Conservation (phyloP, 2,888 invertebrate genomes). For the Zhengitettix transpicula region DNA sequence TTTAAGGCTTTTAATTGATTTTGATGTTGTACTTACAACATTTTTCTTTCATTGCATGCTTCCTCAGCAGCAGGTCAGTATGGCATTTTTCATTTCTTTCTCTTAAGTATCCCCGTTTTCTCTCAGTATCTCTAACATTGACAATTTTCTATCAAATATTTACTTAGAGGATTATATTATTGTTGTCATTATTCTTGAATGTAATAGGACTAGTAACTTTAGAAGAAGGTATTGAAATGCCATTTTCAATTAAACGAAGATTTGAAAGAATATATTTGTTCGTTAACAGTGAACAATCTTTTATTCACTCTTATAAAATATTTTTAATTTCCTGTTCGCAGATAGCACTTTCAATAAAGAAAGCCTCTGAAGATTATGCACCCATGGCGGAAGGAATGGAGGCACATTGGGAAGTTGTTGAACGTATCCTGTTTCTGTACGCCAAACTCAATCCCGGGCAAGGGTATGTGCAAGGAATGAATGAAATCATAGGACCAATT, state of each 20-base stretch:
- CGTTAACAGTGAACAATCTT: neutral
- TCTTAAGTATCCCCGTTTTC: too few species aligned
- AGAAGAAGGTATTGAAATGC: too few species aligned
- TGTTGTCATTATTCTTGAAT: too few species aligned
- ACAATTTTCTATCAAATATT: too few species aligned
- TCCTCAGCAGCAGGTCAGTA: conserved; percentile 9
- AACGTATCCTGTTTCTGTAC: conserved; percentile 90
- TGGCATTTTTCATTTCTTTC: neutral
- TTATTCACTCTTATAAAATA: neutral
- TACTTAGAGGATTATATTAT: too few species aligned
- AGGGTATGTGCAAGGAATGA: conserved; percentile 96
- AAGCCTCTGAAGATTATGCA: conserved; percentile 63
- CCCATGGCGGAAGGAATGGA: conserved; percentile 80
- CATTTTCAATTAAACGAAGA: neutral
- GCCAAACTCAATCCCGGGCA: conserved; percentile 97
- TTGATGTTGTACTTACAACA: too few species aligned
- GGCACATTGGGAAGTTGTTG: conserved; percentile 97
- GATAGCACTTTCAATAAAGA: conserved; percentile 56
- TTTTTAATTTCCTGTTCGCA: conserved; percentile 17
- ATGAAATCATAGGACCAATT: conserved; percentile 96
- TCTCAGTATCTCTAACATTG: too few species aligned
- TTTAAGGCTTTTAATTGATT: too few species aligned
- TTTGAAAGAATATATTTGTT: neutral
- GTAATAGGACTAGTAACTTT: too few species aligned
- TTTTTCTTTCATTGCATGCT: conserved; percentile 2